Evolutionary conservation across 2,888 invertebrate genomes (phyloP), one percentile per base, ranked within the genome.

Genomic region (Plebejus melissa): DNA sequence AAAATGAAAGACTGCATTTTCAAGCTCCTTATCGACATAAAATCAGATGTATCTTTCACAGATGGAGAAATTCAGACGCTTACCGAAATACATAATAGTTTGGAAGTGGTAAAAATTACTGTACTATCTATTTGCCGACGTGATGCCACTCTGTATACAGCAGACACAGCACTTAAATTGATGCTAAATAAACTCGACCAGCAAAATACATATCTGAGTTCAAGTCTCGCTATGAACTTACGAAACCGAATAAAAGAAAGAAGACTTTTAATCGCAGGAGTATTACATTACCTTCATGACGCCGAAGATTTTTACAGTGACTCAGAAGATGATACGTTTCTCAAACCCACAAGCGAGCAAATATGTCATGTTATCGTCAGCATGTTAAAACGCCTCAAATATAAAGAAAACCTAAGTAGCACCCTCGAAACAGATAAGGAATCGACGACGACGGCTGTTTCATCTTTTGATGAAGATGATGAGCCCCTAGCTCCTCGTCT

Each of bases 1-100:
- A 57, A 70, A 80, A n/a, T 80, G 36, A 80, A 80, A 71, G 77
- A 75, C 57, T 79, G 78, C 77, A 76, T 79, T 28, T 50, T 74
- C 72, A 80, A 81, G 74, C 75, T 79, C 36, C 76, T 81, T 36
- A 79, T 81, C 72, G 79, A 79, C 76, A 36, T 69, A n/a, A 36
- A 38, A 4, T 69, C 69, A 32, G 36, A 69, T 69, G 69, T 36
- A 38, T n/a, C 13, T 16, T 38, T 69, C n/a, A 69, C 69, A 69
- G 69, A 69, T 41, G 38, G n/a, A 69, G 69, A 69, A 41, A 69
- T 69, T 6, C 69, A 69, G n/a, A 41, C 16, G 16, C 38, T 69
- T 7, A 36, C 13, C 69, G 69, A 69, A 6, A 69, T 69, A 1
- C 38, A 69, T 69, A 16, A 38, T 13, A 69, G 69, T 41, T 69